Base-by-base conservation (phyloP, 2,888 invertebrate species). In the Calliopum simillimum region DNA sequence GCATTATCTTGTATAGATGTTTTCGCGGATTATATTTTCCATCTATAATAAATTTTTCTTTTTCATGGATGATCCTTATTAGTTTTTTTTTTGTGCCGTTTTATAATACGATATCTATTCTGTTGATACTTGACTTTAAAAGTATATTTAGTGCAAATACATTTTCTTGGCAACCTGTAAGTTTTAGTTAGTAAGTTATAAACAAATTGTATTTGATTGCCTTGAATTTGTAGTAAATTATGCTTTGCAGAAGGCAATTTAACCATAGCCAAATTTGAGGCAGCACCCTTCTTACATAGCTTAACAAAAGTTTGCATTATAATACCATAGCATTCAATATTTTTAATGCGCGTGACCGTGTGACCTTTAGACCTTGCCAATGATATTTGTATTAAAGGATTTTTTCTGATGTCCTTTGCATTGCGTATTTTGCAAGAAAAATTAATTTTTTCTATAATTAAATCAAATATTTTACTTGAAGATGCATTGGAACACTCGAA, bases 261-360 rank as follows among this genome's bases (percentile, higher is more conserved):
- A 55, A 91, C 92, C 65, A 96, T 91, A 44, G 93, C 93, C 70
- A 96, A 94, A 79, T 96, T 93, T 16, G 97, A 96, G 0, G 97
- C 97, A 65, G 93, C 94, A 14, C 91, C 94, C 72, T 90, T 90
- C 86, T 97, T 96, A 79, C 96, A 94, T 76, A 91, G 90, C 81
- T 92, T 93, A 16, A 93, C 91, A 84, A 98, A 92, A 79, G 93
- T 92, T 33, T 89, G 86, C 71, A 95, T 88, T 78, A 91, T 91
- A 78, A 98, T 94, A 41, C 97, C 96, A 86, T 92, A 98, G 71
- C 90, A 87, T 82, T 96, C 95, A 80, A 98, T 88, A 87, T 98
- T 97, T 77, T 94, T 94, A 2, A 98, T 91, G 63, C 97, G 86
- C 1, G 98, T 98, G 66, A 95, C 96, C 89, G 96, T 96, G 84